phyloP scores from a whole-genome alignment of 92 coral and sea anemone species.

The Bergia puertoricense region DNA sequence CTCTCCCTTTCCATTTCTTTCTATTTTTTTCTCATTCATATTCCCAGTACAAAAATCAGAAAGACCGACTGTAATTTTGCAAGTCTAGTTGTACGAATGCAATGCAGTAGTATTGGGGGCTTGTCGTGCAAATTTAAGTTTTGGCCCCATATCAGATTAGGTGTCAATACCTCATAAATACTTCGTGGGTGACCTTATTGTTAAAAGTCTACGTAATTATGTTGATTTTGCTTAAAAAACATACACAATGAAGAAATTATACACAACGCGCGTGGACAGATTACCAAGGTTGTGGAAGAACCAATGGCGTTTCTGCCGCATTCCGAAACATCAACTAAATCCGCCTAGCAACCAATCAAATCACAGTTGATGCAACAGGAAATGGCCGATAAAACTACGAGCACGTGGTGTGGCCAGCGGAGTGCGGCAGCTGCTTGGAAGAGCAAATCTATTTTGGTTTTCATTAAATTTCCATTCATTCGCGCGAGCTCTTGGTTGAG shows the following conservation, averaged over 20 bases:
- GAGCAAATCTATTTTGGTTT: slow-evolving; percentile 31
- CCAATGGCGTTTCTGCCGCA: slow-evolving; percentile 69
- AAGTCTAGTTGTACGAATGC: neutral
- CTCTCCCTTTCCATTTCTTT: neutral
- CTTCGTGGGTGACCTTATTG: slow-evolving; percentile 37
- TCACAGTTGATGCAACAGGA: slow-evolving; percentile 55
- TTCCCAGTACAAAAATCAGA: neutral
- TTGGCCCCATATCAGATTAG: slow-evolving; percentile 9
- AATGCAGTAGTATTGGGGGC: neutral
- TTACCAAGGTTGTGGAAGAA: slow-evolving; percentile 18
- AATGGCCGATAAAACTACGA: slow-evolving; percentile 41
- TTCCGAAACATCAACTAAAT: slow-evolving; percentile 74
- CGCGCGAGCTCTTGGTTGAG: neutral
- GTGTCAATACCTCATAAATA: neutral
- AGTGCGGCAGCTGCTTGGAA: slow-evolving; percentile 21
- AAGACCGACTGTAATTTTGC: neutral
- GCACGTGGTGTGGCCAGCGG: slow-evolving; percentile 51
- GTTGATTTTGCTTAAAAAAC: slow-evolving; percentile 37
- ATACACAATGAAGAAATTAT: slow-evolving; percentile 11
- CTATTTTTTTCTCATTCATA: neutral
- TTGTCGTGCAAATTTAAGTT: neutral
- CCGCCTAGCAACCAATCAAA: slow-evolving; percentile 94
- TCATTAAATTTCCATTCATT: slow-evolving; percentile 45
- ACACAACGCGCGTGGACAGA: slow-evolving; percentile 38
- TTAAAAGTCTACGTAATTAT: slow-evolving; percentile 25